Conservation (phyloP, 1,140 invertebrate genomes). For the Aporrectodea caliginosa region DNA sequence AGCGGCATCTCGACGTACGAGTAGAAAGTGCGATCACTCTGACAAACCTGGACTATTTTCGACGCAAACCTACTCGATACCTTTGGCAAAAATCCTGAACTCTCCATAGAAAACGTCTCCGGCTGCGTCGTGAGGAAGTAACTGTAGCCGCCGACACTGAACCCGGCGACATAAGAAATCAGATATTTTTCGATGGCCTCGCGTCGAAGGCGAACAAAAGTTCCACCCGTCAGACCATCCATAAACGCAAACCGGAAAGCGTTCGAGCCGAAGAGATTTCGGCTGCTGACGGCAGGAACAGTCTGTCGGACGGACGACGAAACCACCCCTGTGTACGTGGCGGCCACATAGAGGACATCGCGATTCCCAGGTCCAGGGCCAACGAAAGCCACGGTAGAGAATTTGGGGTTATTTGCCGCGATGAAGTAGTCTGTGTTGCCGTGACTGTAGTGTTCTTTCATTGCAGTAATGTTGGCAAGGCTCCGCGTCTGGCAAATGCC, state of each 20-base stretch:
- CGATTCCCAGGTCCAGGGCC: conserved; percentile 77
- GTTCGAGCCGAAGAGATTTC: conserved; percentile 31
- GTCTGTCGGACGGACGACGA: conserved; percentile 10
- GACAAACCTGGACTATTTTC: conserved; percentile 91
- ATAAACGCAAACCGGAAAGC: conserved; percentile 7
- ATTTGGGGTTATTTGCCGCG: conserved; percentile 87
- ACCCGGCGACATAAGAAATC: conserved; percentile 71
- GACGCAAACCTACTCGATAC: conserved; percentile 62
- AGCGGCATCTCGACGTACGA: conserved; percentile 97
- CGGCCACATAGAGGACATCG: conserved; percentile 93
- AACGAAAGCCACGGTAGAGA: conserved; percentile 94
- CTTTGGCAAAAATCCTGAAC: not conserved
- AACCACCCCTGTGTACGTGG: conserved; percentile 59
- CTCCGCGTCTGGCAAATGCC: conserved; percentile 84
- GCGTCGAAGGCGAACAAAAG: conserved; percentile 18
- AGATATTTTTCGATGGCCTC: not conserved
- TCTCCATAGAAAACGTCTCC: conserved; percentile 65
- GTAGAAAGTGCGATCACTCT: conserved; percentile 92
- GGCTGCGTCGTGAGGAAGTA: conserved; percentile 95
- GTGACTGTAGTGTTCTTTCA: conserved; percentile 68
- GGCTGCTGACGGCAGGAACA: conserved; percentile 33
- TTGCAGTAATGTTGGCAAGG: conserved; percentile 80
- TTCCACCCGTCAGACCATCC: conserved; percentile 12
- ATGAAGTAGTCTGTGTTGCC: conserved; percentile 61
- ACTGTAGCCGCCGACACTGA: conserved; percentile 89